Evolutionary conservation across 1,140 invertebrate species (phyloP).

Genomic region (Plutomurus gul): DNA sequence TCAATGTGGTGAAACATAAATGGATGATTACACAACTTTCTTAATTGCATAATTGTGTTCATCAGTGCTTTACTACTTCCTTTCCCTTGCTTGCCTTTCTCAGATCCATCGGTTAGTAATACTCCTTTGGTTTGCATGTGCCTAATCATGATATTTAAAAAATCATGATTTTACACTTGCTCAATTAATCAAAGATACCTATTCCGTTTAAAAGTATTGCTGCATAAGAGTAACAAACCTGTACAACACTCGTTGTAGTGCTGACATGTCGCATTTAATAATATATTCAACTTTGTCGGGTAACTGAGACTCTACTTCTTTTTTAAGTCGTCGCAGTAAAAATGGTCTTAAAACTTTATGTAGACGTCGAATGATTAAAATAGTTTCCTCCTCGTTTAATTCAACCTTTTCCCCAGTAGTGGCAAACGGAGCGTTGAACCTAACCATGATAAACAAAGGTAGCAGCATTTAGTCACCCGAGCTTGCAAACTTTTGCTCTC

Average conservation of each 20-base stretch:
- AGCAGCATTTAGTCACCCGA: too few species aligned
- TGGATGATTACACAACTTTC: constrained; percentile 76
- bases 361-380: constrained; percentile 73
- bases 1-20: constrained; percentile 75
- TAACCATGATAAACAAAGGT: too few species aligned
- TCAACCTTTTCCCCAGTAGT: constrained; percentile 65
- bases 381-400: constrained; percentile 73
- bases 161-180: too few species aligned
- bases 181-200: background rate
- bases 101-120: constrained; percentile 65
- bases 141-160: too few species aligned
- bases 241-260: constrained; percentile 68
- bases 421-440: constrained; percentile 75
- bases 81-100: constrained; percentile 66
- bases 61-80: constrained; percentile 64
- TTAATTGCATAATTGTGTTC: constrained; percentile 75
- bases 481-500: too few species aligned
- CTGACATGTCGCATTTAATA: constrained; percentile 74
- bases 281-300: constrained; percentile 76
- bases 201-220: background rate
- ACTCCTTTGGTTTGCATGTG: constrained; percentile 71
- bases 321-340: constrained; percentile 69
- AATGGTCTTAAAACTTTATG: constrained; percentile 75
- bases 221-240: background rate
- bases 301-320: constrained; percentile 73